These are phyloP conservation scores for Panzeria rudis DNA, from an alignment of 2,888 invertebrate genomes.

Conservation along the genomic window DNA sequence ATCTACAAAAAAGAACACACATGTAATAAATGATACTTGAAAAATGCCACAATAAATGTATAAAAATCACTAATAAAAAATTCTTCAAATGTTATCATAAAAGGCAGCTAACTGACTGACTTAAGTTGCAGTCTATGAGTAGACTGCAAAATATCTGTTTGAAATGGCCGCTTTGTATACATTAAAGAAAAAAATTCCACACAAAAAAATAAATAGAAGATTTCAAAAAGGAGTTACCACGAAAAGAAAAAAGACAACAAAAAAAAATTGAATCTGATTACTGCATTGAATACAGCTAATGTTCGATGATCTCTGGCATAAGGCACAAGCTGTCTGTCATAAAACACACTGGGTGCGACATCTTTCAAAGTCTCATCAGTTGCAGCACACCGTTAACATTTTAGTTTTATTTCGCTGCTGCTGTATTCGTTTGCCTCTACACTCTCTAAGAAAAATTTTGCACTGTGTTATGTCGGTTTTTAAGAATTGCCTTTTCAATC, in stretches of 20 bases:
- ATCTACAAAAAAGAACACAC: slow-evolving; percentile 21
- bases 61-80: slow-evolving; percentile 29
- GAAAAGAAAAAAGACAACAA: slow-evolving; percentile 1
- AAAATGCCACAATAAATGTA: slow-evolving; percentile 20
- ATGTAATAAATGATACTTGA: slow-evolving; percentile 50
- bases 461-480: slow-evolving; percentile 34
- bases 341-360: slow-evolving; percentile 68
- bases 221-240: slow-evolving; percentile 31
- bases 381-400: neutral
- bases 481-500: slow-evolving; percentile 63
- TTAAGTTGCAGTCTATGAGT: slow-evolving; percentile 26
- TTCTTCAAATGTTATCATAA: slow-evolving; percentile 29
- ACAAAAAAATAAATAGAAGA: slow-evolving; percentile 20
- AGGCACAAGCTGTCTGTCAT: slow-evolving; percentile 70
- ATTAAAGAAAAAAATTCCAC: slow-evolving; percentile 20
- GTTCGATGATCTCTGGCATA: slow-evolving; percentile 72
- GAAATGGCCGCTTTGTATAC: slow-evolving; percentile 68
- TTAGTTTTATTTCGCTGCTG: neutral
- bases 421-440: neutral
- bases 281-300: slow-evolving; percentile 68
- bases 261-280: slow-evolving; percentile 64
- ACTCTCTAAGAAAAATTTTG: neutral
- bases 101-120: slow-evolving; percentile 35
- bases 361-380: slow-evolving; percentile 62
- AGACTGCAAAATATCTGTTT: slow-evolving; percentile 48